A percentile compares a stretch with the other conserved stretches of the same genome.
phyloP scores from a whole-genome alignment of 2,113 vertebrate genomes.

The Chaenocephalus aceratus region DNA sequence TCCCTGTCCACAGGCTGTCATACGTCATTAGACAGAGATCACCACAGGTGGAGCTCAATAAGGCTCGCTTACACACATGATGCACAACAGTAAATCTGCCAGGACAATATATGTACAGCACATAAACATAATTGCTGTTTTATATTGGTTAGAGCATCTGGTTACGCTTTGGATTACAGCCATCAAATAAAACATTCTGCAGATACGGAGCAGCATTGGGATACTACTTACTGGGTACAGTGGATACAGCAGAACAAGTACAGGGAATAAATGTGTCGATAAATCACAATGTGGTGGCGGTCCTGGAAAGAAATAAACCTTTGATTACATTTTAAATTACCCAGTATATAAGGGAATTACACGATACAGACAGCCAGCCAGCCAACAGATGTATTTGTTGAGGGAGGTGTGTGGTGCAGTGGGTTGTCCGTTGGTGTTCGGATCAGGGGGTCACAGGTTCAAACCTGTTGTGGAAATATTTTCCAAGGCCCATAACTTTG shows the following conservation, averaged over 20 bases:
- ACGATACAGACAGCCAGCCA: neutral
- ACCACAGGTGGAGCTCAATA: slow-evolving; percentile 9
- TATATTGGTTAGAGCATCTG: neutral
- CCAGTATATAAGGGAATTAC: neutral
- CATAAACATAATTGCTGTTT: neutral
- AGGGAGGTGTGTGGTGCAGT: no score
- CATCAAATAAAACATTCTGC: neutral
- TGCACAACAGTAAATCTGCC: slow-evolving; percentile 3
- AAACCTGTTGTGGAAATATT: no score
- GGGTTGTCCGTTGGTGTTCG: no score
- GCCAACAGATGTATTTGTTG: neutral
- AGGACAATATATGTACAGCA: neutral
- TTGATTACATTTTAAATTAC: neutral
- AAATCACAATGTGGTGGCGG: no score
- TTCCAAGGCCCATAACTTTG: no score
- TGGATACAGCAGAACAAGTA: neutral
- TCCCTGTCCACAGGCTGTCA: neutral
- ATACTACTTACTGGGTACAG: neutral
- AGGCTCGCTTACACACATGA: neutral
- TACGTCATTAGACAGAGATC: slow-evolving; percentile 26
- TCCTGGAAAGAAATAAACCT: neutral
- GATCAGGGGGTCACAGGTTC: no score
- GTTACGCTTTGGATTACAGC: neutral
- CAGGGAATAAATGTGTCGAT: neutral
- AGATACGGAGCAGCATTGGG: neutral